A percentile compares a stretch with the other conserved stretches of the same genome.
Conservation (phyloP, 2,113 vertebrate genomes). For the Vanacampus margaritifer region DNA sequence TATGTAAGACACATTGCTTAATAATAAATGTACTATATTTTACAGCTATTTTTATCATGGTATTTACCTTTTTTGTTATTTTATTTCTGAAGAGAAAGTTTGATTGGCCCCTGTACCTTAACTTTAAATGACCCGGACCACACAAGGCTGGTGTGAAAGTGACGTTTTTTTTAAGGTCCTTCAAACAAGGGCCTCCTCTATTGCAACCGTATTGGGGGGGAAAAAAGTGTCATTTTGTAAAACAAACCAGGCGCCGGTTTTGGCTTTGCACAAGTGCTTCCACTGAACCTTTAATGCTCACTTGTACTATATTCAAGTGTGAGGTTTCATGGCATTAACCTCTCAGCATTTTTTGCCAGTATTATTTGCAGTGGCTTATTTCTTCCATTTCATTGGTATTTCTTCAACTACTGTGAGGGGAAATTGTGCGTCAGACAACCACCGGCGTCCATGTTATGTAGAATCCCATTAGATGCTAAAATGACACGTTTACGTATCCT, state of each 20-base stretch:
- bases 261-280: neutral
- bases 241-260: neutral
- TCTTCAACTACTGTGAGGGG: neutral
- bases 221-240: neutral
- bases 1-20: too few species aligned
- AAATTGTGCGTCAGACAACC: neutral
- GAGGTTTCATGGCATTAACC: slow-evolving; percentile 2
- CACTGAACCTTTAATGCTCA: neutral
- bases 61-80: too few species aligned
- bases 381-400: neutral
- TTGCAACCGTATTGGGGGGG: neutral
- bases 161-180: neutral
- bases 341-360: neutral
- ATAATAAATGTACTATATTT: too few species aligned
- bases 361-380: neutral
- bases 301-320: neutral
- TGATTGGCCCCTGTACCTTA: neutral
- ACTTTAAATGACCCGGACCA: neutral
- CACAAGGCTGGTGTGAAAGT: neutral
- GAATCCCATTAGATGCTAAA: neutral
- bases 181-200: neutral
- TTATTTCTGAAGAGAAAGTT: too few species aligned
- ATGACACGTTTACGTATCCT: slow-evolving; percentile 13
- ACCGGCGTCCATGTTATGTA: neutral
- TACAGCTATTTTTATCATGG: too few species aligned